Conservation (phyloP, 37 sponge, comb jelly and placozoan genomes). For the Haliclona indistincta region DNA sequence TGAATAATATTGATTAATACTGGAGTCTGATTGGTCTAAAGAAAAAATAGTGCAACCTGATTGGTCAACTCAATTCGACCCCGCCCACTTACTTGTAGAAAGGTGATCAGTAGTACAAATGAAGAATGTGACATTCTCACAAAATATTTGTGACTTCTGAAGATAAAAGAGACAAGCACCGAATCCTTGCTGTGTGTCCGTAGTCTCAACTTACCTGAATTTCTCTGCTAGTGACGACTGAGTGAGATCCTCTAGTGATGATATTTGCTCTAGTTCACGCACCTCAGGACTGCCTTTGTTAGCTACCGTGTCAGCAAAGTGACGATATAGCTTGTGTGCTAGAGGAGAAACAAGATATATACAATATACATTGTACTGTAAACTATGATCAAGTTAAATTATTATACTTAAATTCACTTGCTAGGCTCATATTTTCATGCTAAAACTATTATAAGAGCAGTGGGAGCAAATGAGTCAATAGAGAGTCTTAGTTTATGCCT, state of each 20-base stretch:
- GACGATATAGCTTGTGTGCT: conserved; percentile 27
- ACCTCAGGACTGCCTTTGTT: conserved; percentile 23
- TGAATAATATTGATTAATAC: not conserved
- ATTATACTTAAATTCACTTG: too few species aligned
- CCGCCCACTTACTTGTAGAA: conserved; percentile 67
- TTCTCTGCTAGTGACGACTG: conserved; percentile 43
- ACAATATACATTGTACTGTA: not conserved
- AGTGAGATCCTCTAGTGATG: conserved; percentile 20
- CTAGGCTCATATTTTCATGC: too few species aligned
- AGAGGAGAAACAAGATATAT: not conserved
- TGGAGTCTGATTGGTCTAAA: not conserved
- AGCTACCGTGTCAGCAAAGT: not conserved
- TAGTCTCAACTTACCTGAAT: conserved; percentile 35
- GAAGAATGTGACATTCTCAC: conserved; percentile 62
- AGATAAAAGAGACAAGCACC: not conserved
- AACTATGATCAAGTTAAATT: too few species aligned
- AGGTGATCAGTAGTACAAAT: conserved; percentile 62
- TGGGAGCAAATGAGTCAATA: too few species aligned
- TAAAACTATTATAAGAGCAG: too few species aligned
- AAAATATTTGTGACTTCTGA: conserved; percentile 67
- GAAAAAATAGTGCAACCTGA: not conserved
- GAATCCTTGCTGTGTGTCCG: not conserved
- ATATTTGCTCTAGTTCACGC: conserved; percentile 30
- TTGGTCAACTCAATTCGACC: too few species aligned
- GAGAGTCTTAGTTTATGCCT: too few species aligned